Evolutionary conservation across 1,140 invertebrate genomes (phyloP).

Genomic region (Drosophila navojoa): DNA sequence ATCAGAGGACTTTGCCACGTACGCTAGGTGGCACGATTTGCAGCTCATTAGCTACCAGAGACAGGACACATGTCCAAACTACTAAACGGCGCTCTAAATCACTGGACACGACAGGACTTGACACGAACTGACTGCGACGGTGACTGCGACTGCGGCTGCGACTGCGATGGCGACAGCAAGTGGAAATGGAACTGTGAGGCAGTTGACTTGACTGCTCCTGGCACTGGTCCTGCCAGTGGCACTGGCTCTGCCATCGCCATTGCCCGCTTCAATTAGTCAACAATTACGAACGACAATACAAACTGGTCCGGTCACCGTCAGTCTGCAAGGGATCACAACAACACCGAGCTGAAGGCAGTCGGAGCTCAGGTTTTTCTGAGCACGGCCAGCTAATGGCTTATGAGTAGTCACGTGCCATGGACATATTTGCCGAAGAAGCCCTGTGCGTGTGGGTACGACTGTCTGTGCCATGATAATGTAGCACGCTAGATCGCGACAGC

Average conservation of each 20-base stretch:
- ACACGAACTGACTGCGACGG: constrained; percentile 42
- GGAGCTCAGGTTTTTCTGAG: constrained; percentile 36
- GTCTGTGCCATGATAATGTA: constrained; percentile 39
- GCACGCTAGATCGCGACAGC: constrained; percentile 36
- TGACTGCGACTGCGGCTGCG: background rate
- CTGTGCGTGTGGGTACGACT: constrained; percentile 2
- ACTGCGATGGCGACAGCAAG: background rate
- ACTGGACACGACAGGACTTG: constrained; percentile 57
- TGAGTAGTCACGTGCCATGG: constrained; percentile 72
- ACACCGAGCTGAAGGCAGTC: constrained; percentile 4
- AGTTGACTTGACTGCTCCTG: constrained; percentile 7
- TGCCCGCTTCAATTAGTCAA: constrained; percentile 72
- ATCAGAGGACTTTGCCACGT: constrained; percentile 58
- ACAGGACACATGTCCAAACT: constrained; percentile 76
- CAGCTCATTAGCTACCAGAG: constrained; percentile 78
- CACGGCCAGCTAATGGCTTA: constrained; percentile 69
- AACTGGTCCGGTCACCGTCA: constrained; percentile 43
- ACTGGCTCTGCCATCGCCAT: constrained; percentile 12
- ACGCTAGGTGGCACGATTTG: constrained; percentile 71
- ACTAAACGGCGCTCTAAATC: constrained; percentile 77
- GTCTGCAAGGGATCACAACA: constrained; percentile 24
- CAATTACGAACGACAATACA: constrained; percentile 76
- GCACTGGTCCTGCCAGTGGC: background rate
- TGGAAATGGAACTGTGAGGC: background rate
- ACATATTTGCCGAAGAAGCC: constrained; percentile 27